Base-by-base conservation (phyloP, 2,797 vertebrate species). In the Valencia hispanica region DNA sequence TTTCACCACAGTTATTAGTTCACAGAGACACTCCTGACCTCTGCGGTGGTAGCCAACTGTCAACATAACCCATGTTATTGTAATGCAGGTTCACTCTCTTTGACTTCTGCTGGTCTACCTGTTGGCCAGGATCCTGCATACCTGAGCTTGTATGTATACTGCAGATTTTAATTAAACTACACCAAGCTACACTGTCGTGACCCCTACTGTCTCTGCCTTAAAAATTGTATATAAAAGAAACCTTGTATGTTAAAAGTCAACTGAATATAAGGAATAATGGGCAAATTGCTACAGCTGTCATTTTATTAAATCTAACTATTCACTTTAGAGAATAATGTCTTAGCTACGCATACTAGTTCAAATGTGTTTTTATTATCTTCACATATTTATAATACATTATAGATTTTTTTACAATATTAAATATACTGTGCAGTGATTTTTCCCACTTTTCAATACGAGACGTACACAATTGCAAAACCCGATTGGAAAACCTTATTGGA, bases 1-100 rank as follows among this genome's bases (percentile, higher is more conserved):
- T 94, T 93, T 94, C 93, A 94, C 86, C 92, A 88, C 89, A 91
- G 91, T 94, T 94, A 93, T 94, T 94, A 94, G 94, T 92, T 94
- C 92, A 89, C 91, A 87, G 86, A 92, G 90, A 90, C 91, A 94
- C 94, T 91, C 92, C 84, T 94, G 92, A 94, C 92, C 93, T 93
- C 92, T 88, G 89, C 50, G 75, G 84, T 91, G 90, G 92, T 93
- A 94, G 92, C 92, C 90, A 84, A 92, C 91, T 91, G 83, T 93
- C 93, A 94, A 91, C 92, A 93, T 83, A 92, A 88, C 90, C 32
- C 76, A 69, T 93, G 91, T 93, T 93, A 92, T 92, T 92, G 85
- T 90, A 93, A 90, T 80, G 82, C 88, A 91, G 88, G 88, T 89
- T 90, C 84, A 81, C 78, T 89, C 89, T 83, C 71, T 81, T 83